phyloP scores from a whole-genome alignment of 2,113 vertebrate species.

The Phoenicopterus ruber region DNA sequence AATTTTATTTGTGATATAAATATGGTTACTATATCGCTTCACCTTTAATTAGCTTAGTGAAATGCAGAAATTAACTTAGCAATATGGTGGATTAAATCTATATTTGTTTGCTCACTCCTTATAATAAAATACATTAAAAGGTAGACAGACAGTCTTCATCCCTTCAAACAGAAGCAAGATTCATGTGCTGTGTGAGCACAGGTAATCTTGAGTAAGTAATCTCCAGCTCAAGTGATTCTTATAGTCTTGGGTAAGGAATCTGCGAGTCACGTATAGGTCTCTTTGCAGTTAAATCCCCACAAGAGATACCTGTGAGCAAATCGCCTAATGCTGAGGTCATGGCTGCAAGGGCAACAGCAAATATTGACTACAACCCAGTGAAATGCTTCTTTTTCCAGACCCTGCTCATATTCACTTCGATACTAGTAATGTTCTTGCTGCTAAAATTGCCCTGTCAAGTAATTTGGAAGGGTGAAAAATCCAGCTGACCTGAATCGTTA shows the following conservation, averaged over 20 bases:
- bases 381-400: not conserved
- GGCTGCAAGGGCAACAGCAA: not conserved
- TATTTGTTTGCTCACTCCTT: not conserved
- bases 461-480: not conserved
- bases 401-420: not conserved
- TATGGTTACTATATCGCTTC: not conserved
- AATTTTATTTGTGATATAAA: not conserved
- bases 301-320: not conserved
- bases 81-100: not conserved
- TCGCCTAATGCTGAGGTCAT: not conserved
- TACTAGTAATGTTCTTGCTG: not conserved
- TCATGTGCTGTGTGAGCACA: not conserved
- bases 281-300: not conserved
- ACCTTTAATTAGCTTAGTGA: not conserved
- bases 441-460: not conserved
- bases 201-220: not conserved
- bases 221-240: not conserved
- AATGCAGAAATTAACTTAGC: not conserved
- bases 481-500: fast-evolving
- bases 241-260: not conserved
- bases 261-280: fast-evolving
- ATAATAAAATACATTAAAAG: not conserved
- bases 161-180: not conserved
- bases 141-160: not conserved
- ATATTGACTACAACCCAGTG: not conserved